Conservation (phyloP, 2,113 vertebrate genomes). For the Forbesichthys agassizii region DNA sequence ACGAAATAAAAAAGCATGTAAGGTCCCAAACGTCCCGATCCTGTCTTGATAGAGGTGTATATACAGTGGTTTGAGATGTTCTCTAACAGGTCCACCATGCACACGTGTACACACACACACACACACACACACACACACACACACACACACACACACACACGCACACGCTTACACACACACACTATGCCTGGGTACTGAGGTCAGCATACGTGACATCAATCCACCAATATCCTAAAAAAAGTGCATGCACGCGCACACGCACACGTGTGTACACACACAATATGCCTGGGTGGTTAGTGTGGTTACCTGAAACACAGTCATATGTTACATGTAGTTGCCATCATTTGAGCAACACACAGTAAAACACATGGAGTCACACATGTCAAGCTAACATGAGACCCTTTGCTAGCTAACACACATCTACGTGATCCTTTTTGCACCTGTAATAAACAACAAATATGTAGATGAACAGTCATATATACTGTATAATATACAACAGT, state of each 20-base stretch:
- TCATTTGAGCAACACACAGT: not conserved
- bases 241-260: too few species aligned
- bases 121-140: too few species aligned
- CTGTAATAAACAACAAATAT: too few species aligned
- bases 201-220: constrained; percentile 46
- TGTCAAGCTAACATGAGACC: too few species aligned
- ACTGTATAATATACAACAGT: too few species aligned
- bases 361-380: too few species aligned
- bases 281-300: not conserved
- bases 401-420: too few species aligned
- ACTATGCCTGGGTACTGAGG: not conserved
- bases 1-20: not conserved
- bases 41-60: constrained; percentile 31
- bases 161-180: too few species aligned
- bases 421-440: too few species aligned
- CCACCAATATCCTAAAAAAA: not conserved
- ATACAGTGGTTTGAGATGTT: constrained; percentile 28
- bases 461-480: too few species aligned
- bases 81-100: not conserved
- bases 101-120: not conserved
- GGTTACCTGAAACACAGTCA: not conserved
- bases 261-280: too few species aligned
- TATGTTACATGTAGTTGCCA: not conserved
- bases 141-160: too few species aligned
- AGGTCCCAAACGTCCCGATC: not conserved